A percentile compares a stretch with the other conserved stretches of the same genome.
These are phyloP conservation scores for Chauna torquata DNA, from an alignment of 2,113 vertebrate genomes.

Conservation along the genomic window DNA sequence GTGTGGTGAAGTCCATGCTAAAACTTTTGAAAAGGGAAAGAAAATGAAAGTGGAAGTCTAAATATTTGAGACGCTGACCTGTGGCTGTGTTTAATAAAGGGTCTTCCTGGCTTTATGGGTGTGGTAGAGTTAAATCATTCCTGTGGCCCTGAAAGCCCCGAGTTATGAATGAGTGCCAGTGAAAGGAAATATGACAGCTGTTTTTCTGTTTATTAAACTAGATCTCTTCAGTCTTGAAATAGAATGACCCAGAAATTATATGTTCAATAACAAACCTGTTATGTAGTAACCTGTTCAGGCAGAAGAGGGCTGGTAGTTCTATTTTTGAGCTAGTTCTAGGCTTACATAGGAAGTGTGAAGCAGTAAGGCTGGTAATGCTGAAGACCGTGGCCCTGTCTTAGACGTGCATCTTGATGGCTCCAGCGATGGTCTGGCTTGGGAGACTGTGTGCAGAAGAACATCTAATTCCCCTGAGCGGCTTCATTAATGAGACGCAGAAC, in stretches of 20 bases:
- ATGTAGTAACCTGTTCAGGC: constrained; percentile 41
- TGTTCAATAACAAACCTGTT: constrained; percentile 64
- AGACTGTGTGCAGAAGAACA: neutral
- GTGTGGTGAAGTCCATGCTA: rapidly evolving
- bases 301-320: constrained; percentile 2
- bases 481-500: neutral
- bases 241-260: constrained; percentile 66
- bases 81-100: neutral
- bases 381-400: neutral
- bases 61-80: neutral
- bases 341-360: constrained; percentile 45
- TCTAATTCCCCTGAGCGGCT: neutral
- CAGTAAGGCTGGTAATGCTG: neutral
- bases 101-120: neutral
- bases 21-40: neutral
- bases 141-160: neutral
- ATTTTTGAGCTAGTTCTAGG: constrained; percentile 26
- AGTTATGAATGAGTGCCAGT: constrained; percentile 63
- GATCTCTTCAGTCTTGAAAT: constrained; percentile 45
- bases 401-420: neutral
- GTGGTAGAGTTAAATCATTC: constrained; percentile 42
- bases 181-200: constrained; percentile 63
- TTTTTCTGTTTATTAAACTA: constrained; percentile 61
- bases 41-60: constrained; percentile 29
- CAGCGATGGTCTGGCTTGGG: neutral